These are phyloP conservation scores for Dendrolimus kikuchii DNA, from an alignment of 1,140 invertebrate species.

Conservation along the genomic window DNA sequence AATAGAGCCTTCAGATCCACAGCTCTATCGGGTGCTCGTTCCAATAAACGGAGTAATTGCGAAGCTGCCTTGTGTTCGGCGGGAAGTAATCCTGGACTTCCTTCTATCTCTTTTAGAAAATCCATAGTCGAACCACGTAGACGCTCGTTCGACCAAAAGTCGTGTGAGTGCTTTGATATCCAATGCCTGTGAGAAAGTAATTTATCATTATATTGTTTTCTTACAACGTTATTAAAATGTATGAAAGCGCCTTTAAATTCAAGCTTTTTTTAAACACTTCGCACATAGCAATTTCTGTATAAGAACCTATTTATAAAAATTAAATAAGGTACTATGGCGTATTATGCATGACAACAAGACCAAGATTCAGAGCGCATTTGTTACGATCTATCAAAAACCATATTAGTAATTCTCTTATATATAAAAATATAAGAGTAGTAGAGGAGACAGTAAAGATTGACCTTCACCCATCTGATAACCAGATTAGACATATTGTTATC, in stretches of 20 bases:
- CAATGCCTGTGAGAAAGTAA: constrained; percentile 67
- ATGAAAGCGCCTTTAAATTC: background rate
- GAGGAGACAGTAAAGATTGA: too few species aligned
- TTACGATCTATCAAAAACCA: too few species aligned
- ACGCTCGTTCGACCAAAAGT: constrained; percentile 87
- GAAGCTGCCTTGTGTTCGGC: constrained; percentile 92
- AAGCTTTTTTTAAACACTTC: background rate
- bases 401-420: too few species aligned
- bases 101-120: constrained; percentile 91
- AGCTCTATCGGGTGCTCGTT: constrained; percentile 73
- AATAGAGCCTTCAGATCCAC: constrained; percentile 82
- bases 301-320: too few species aligned
- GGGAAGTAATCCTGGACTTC: constrained; percentile 88
- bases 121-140: constrained; percentile 87
- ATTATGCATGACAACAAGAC: too few species aligned
- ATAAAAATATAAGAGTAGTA: too few species aligned
- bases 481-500: too few species aligned
- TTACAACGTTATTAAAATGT: background rate
- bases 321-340: too few species aligned
- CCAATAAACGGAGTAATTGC: constrained; percentile 85
- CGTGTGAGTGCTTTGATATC: constrained; percentile 82
- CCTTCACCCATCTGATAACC: too few species aligned
- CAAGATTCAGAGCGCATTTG: too few species aligned
- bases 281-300: too few species aligned
- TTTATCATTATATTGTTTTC: too few species aligned